Evolutionary conservation across 2,113 vertebrate species (phyloP).

Genomic region (Pica pica): DNA sequence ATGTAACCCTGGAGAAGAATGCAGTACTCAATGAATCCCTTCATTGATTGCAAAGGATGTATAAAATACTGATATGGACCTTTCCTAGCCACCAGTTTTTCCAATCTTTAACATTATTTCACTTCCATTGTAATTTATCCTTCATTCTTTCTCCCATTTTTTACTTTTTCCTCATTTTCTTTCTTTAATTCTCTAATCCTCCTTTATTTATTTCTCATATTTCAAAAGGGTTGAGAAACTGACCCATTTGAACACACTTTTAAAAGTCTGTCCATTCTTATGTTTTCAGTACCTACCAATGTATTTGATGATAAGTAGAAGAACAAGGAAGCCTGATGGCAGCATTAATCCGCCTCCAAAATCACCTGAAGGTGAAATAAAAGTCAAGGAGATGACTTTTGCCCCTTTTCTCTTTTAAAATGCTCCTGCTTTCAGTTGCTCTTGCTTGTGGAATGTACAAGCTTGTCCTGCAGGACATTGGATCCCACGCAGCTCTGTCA

Average conservation of each 20-base stretch:
- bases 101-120: not conserved
- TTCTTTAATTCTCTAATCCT: not conserved
- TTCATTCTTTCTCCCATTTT: not conserved
- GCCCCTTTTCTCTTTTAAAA: not conserved
- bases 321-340: not conserved
- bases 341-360: not conserved
- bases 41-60: not conserved
- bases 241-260: not conserved
- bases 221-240: not conserved
- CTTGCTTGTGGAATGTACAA: not conserved
- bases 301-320: not conserved
- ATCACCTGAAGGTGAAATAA: not conserved
- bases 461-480: rapidly evolving
- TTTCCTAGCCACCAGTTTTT: not conserved
- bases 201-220: not conserved
- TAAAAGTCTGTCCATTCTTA: not conserved
- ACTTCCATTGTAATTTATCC: not conserved
- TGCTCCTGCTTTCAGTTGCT: not conserved
- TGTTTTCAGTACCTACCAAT: not conserved
- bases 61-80: not conserved
- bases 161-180: not conserved
- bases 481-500: not conserved
- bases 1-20: not conserved
- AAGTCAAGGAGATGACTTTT: not conserved
- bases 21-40: not conserved